These are phyloP conservation scores for Calliphora vicina DNA, from an alignment of 1,140 invertebrate genomes.

Conservation along the genomic window DNA sequence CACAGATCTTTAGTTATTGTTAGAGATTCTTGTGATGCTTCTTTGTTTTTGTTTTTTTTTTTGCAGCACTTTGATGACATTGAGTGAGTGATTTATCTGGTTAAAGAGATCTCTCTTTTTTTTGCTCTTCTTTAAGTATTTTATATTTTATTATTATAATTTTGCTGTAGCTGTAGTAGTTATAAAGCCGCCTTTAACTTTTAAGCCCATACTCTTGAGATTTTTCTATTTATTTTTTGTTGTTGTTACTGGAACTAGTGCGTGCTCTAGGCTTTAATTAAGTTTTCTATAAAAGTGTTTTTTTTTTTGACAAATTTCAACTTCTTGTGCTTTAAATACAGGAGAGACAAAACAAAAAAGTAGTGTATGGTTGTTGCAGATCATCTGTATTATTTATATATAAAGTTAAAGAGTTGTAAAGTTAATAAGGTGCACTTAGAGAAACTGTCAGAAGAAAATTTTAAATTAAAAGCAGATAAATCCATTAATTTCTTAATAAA, in stretches of 20 bases:
- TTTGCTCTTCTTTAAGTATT: too few relatives aligned
- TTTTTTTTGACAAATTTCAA: not conserved
- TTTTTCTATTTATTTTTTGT: not conserved
- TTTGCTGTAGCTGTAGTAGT: not conserved
- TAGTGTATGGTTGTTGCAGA: not conserved
- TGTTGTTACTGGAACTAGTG: slow-evolving; percentile 12
- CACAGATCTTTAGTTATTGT: not conserved
- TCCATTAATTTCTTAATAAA: too few relatives aligned
- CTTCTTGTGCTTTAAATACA: not conserved
- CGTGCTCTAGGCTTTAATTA: slow-evolving; percentile 31
- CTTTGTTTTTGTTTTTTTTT: too few relatives aligned
- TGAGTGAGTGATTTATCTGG: slow-evolving; percentile 12
- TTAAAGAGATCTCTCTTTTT: not conserved
- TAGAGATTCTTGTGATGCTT: not conserved
- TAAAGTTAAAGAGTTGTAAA: not conserved
- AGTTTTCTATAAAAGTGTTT: slow-evolving; percentile 11
- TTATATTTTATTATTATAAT: not conserved
- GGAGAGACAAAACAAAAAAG: too few relatives aligned
- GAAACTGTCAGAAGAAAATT: too few relatives aligned
- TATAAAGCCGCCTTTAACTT: not conserved
- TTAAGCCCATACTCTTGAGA: not conserved
- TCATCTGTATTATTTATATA: slow-evolving; percentile 12
- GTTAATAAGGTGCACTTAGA: not conserved
- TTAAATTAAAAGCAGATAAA: too few relatives aligned
- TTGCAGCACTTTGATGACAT: not conserved